phyloP scores from a whole-genome alignment of 1,140 invertebrate species.

The Eurosta solidaginis region DNA sequence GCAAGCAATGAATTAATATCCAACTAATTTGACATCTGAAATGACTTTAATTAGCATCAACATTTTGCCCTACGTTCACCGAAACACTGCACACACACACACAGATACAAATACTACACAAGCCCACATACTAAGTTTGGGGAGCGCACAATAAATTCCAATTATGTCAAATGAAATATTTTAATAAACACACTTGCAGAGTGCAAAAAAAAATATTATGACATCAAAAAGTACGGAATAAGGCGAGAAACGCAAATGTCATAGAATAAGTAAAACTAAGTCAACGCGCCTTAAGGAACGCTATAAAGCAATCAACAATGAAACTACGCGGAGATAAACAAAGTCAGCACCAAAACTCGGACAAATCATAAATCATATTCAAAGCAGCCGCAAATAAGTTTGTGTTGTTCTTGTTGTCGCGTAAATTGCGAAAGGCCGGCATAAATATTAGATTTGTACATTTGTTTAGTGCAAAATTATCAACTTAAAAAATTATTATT shows the following conservation, averaged over 20 bases:
- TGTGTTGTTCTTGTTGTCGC: background rate
- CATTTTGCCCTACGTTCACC: background rate
- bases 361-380: conserved; percentile 13
- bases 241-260: background rate
- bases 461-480: too few species aligned
- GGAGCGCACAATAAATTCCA: conserved; percentile 51
- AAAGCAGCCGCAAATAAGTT: background rate
- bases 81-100: background rate
- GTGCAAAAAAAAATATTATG: background rate
- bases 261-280: background rate
- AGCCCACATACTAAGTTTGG: background rate
- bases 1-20: background rate
- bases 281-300: background rate
- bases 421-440: background rate
- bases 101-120: background rate
- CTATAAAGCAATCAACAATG: background rate
- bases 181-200: conserved; percentile 51
- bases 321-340: background rate
- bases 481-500: too few species aligned
- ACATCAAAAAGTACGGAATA: background rate
- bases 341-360: background rate
- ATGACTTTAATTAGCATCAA: conserved; percentile 18
- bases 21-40: conserved; percentile 19
- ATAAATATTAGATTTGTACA: too few species aligned
- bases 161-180: conserved; percentile 60